Conservation (phyloP, 2,888 invertebrate genomes). For the Neoaliturus tenellus region DNA sequence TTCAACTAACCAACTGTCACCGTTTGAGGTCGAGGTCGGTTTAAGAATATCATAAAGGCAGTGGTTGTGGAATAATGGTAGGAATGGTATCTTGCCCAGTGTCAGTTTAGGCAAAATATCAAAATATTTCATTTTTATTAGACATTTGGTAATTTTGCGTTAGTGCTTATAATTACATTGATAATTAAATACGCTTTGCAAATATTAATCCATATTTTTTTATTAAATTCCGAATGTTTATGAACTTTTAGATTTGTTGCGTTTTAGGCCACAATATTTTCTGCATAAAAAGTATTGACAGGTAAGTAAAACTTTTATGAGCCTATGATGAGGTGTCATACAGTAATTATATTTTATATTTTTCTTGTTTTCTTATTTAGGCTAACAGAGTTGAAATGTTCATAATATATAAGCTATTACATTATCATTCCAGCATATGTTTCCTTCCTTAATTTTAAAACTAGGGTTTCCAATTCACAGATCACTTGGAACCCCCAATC, state of each 20-base stretch:
- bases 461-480: no score
- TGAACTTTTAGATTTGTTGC: neutral
- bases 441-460: no score
- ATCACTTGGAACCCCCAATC: no score
- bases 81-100: constrained; percentile 13
- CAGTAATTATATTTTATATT: no score
- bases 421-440: no score
- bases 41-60: neutral
- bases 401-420: no score
- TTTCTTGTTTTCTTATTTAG: no score
- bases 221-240: neutral
- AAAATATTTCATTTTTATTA: neutral
- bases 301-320: neutral
- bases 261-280: neutral
- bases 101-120: constrained; percentile 7
- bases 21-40: no score
- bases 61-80: constrained; percentile 5
- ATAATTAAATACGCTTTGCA: neutral
- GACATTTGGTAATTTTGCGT: neutral
- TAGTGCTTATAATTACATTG: neutral
- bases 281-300: constrained; percentile 30
- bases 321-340: neutral
- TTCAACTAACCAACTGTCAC: no score
- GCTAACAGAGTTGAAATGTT: no score
- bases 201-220: neutral